Evolutionary conservation across 1,140 invertebrate species (phyloP).

Genomic region (Cotesia glomerata): DNA sequence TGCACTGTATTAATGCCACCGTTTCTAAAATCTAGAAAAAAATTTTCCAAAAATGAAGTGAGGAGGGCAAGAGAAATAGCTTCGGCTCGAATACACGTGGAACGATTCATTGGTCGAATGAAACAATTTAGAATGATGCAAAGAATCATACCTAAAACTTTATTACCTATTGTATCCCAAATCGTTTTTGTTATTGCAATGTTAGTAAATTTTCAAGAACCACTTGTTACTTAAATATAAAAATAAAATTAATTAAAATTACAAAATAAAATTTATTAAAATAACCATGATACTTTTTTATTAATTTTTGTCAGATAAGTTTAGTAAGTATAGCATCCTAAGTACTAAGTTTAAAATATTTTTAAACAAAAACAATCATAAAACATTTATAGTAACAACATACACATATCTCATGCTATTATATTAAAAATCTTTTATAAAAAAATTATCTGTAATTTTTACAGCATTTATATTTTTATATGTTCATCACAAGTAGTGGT

Average conservation of each 20-base stretch:
- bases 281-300: background rate
- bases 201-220: constrained; percentile 15
- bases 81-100: constrained; percentile 42
- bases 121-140: constrained; percentile 17
- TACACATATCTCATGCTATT: no score
- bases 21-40: background rate
- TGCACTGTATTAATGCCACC: constrained; percentile 28
- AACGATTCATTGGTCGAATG: constrained; percentile 38
- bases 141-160: background rate
- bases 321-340: background rate
- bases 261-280: background rate
- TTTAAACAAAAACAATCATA: no score
- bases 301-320: background rate
- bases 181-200: constrained; percentile 18
- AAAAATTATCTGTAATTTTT: no score
- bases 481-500: no score
- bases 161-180: constrained; percentile 4
- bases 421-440: no score
- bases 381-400: no score
- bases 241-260: background rate
- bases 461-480: no score
- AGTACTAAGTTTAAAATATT: no score
- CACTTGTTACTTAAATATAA: constrained; percentile 1
- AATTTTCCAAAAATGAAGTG: no score
- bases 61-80: constrained; percentile 32